phyloP scores from a whole-genome alignment of 2,113 vertebrate genomes.

The Callorhinus ursinus region DNA sequence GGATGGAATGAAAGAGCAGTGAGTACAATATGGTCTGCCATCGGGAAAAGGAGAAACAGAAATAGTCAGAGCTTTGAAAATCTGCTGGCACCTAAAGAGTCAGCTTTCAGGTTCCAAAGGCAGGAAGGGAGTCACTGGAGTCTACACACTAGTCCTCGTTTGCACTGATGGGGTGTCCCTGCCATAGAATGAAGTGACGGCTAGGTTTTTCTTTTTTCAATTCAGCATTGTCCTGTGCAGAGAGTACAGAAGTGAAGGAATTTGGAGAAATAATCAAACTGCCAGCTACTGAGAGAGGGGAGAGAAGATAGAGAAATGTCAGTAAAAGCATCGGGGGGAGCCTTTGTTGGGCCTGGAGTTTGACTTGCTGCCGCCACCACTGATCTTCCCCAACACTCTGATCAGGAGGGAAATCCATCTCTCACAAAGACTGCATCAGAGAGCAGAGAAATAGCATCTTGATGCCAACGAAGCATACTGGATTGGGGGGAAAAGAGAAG shows the following conservation, averaged over 20 bases:
- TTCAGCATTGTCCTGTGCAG: background rate
- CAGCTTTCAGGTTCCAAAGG: background rate
- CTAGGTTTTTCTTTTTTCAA: background rate
- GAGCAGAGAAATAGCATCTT: background rate
- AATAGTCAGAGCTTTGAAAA: slow-evolving; percentile 30
- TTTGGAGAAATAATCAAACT: background rate
- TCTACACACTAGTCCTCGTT: background rate
- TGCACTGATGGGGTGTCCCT: background rate
- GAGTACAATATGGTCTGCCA: background rate
- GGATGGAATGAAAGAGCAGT: slow-evolving; percentile 30
- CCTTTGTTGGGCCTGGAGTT: background rate
- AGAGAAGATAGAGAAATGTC: background rate
- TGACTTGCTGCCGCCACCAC: background rate
- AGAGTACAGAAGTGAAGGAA: background rate
- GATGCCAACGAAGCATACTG: slow-evolving; percentile 19
- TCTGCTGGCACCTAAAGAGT: background rate
- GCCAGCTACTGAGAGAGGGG: background rate
- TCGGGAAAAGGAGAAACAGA: slow-evolving; percentile 14
- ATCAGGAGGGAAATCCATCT: background rate
- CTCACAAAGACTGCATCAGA: background rate
- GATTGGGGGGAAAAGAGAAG: background rate
- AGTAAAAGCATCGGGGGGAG: background rate
- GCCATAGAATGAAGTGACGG: background rate
- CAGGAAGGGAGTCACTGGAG: background rate
- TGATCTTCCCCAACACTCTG: too few species aligned